A percentile compares a stretch with the other conserved stretches of the same genome.
phyloP scores from a whole-genome alignment of 2,797 vertebrate species.

The Podargus strigoides region DNA sequence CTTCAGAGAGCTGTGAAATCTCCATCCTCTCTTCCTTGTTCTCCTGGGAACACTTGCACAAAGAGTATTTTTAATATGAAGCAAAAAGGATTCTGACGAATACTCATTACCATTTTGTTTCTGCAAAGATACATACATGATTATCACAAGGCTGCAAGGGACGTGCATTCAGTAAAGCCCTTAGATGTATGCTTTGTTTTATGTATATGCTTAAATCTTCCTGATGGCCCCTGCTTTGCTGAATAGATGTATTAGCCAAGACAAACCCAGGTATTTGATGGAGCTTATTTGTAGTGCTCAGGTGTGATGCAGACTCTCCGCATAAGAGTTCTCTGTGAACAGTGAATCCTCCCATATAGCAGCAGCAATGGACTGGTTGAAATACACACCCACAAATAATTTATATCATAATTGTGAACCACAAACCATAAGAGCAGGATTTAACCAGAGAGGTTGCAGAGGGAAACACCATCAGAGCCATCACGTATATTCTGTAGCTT shows the following conservation, averaged over 20 bases:
- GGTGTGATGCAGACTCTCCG: not conserved
- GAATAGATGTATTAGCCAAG: not conserved
- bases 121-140: conserved; percentile 34
- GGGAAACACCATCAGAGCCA: not conserved
- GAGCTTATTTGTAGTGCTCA: not conserved
- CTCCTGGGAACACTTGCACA: conserved; percentile 60
- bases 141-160: conserved; percentile 38
- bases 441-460: not conserved
- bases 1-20: conserved; percentile 64
- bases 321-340: not conserved
- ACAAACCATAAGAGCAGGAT: not conserved
- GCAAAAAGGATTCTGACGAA: conserved; percentile 54
- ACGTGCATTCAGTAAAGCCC: not conserved
- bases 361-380: not conserved
- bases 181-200: conserved; percentile 34
- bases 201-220: conserved; percentile 11
- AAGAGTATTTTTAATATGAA: conserved; percentile 64
- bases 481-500: not conserved
- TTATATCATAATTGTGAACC: not conserved
- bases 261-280: not conserved
- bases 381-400: not conserved
- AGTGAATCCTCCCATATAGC: not conserved
- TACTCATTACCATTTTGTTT: conserved; percentile 65
- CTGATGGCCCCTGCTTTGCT: not conserved
- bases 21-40: conserved; percentile 52